Evolutionary conservation across 2,888 invertebrate genomes (phyloP).

Genomic region (Drosophila anomelani): DNA sequence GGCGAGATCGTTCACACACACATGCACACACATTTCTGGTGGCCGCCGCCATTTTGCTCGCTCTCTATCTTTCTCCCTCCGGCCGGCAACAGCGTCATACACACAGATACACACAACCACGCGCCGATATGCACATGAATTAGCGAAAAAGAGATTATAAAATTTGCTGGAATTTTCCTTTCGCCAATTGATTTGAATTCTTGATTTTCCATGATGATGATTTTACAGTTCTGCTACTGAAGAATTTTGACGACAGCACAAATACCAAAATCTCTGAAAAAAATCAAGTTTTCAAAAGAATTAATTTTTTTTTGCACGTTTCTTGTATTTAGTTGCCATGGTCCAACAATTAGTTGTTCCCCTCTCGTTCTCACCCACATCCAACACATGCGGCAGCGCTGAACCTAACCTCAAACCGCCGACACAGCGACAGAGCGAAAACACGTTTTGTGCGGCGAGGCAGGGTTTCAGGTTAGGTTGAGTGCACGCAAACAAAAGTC

Average conservation of each 20-base stretch:
- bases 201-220: conserved; percentile 81
- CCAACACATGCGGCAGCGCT: conserved; percentile 63
- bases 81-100: conserved; percentile 73
- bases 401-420: conserved; percentile 65
- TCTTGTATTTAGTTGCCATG: conserved; percentile 30
- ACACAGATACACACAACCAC: conserved; percentile 37
- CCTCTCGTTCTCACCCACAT: conserved; percentile 44
- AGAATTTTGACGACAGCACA: conserved; percentile 81
- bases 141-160: conserved; percentile 40
- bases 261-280: conserved; percentile 83
- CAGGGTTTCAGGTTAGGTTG: conserved; percentile 67
- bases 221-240: conserved; percentile 85
- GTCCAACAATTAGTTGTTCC: conserved; percentile 34
- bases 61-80: conserved; percentile 57
- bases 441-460: conserved; percentile 62
- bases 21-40: conserved; percentile 6
- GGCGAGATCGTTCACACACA: conserved; percentile 57
- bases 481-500: conserved; percentile 50
- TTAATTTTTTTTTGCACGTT: conserved; percentile 63
- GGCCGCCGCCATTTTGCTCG: conserved; percentile 64
- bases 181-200: conserved; percentile 35
- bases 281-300: conserved; percentile 50
- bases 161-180: conserved; percentile 74
- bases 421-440: conserved; percentile 35
- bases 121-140: conserved; percentile 35